Evolutionary conservation across 2,888 invertebrate species (phyloP).

Genomic region (Idaea straminata): DNA sequence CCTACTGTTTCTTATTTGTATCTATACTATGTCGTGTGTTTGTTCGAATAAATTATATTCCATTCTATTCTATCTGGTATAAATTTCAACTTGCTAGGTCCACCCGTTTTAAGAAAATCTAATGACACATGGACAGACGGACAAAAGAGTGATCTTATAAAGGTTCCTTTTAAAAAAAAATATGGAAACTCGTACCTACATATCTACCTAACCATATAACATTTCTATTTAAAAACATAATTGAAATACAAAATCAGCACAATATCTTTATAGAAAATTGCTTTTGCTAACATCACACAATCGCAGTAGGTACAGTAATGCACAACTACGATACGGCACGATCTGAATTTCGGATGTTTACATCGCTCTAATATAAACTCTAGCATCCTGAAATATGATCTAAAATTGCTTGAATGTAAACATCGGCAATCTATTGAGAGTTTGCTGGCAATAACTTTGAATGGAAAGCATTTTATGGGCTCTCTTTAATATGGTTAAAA

Average conservation of each 20-base stretch:
- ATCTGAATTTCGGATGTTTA: background rate
- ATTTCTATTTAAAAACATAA: background rate
- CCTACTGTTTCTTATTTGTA: too few species aligned
- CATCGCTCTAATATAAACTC: background rate
- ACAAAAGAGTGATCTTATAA: too few species aligned
- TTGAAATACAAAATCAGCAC: background rate
- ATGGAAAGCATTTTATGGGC: background rate
- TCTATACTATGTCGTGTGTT: too few species aligned
- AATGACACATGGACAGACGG: too few species aligned
- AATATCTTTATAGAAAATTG: background rate
- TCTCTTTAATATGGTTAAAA: background rate
- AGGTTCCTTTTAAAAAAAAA: too few species aligned
- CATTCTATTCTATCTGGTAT: too few species aligned
- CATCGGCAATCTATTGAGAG: background rate
- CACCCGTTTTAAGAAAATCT: too few species aligned
- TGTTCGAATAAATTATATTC: too few species aligned
- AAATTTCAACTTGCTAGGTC: too few species aligned
- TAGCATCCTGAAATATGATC: background rate
- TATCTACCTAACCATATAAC: background rate
- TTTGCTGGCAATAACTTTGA: background rate
- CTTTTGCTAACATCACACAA: background rate
- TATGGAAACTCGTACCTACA: too few species aligned
- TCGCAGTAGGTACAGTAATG: background rate
- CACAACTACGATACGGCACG: slow-evolving; percentile 1
- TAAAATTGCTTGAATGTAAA: background rate